phyloP scores from a whole-genome alignment of 2,888 invertebrate species.

The Meiosimyza decipiens region DNA sequence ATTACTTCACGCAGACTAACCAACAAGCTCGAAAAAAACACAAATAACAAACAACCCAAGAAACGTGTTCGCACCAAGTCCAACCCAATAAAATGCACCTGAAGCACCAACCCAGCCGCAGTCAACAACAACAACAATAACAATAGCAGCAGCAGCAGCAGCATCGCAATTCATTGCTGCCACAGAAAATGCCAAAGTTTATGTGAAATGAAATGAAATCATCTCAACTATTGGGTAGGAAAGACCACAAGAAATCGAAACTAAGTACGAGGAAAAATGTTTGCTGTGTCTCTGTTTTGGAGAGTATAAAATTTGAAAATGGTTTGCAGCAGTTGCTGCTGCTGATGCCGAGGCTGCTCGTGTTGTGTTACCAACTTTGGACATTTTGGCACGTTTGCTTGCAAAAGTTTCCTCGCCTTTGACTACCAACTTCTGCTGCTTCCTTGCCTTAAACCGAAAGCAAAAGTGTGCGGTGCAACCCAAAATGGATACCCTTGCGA shows the following conservation, averaged over 20 bases:
- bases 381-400: too few relatives aligned
- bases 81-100: slow-evolving; percentile 23
- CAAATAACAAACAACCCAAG: slow-evolving; percentile 1
- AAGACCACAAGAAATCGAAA: too few relatives aligned
- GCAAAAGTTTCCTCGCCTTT: too few relatives aligned
- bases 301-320: too few relatives aligned
- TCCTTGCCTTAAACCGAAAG: too few relatives aligned
- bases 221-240: background rate
- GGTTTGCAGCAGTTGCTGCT: background rate
- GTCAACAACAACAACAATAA: background rate
- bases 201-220: slow-evolving; percentile 23
- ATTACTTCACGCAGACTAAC: slow-evolving; percentile 18
- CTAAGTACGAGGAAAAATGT: too few relatives aligned
- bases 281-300: too few relatives aligned
- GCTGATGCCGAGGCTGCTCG: background rate
- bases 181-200: slow-evolving; percentile 24
- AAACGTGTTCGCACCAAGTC: slow-evolving; percentile 1
- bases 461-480: too few relatives aligned
- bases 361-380: background rate
- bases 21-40: slow-evolving; percentile 37
- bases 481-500: too few relatives aligned
- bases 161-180: background rate
- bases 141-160: background rate
- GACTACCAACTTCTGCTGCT: too few relatives aligned
- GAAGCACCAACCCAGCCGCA: slow-evolving; percentile 13